These are phyloP conservation scores for Caenorhabditis latens DNA, from an alignment of 1,140 invertebrate species.

Conservation along the genomic window DNA sequence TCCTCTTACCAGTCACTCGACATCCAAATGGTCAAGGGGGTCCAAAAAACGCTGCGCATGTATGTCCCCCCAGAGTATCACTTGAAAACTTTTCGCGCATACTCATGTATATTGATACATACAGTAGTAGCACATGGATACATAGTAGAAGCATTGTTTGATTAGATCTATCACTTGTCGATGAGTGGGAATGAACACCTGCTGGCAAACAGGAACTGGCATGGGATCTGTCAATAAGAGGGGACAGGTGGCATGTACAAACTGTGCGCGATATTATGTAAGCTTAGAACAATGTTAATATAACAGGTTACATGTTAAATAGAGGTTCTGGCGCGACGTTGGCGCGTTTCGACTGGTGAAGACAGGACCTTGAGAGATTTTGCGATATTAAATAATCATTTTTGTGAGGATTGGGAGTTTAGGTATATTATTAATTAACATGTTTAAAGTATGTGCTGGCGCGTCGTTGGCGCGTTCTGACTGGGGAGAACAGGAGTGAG, in stretches of 20 bases:
- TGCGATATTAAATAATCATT: too few species aligned
- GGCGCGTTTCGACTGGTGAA: too few species aligned
- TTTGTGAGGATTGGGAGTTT: too few species aligned
- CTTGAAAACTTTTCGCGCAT: constrained; percentile 41
- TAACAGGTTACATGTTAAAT: too few species aligned
- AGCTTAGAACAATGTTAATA: too few species aligned
- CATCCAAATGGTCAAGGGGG: not conserved
- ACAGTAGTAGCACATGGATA: not conserved
- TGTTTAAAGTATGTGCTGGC: too few species aligned
- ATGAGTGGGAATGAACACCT: constrained; percentile 40
- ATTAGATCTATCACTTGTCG: not conserved
- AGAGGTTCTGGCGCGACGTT: too few species aligned
- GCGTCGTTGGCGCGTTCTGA: too few species aligned
- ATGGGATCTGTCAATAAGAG: constrained; percentile 27
- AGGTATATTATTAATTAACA: too few species aligned
- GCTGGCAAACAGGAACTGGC: not conserved
- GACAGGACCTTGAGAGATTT: too few species aligned
- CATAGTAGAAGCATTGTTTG: not conserved
- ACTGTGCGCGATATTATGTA: too few species aligned
- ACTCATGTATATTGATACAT: constrained; percentile 5
- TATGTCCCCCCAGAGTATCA: not conserved
- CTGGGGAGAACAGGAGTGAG: too few species aligned
- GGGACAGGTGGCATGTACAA: not conserved
- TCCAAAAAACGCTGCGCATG: not conserved
- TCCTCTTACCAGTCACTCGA: not conserved